phyloP scores from a whole-genome alignment of 2,888 invertebrate species.

The Pristionchus exspectatus region DNA sequence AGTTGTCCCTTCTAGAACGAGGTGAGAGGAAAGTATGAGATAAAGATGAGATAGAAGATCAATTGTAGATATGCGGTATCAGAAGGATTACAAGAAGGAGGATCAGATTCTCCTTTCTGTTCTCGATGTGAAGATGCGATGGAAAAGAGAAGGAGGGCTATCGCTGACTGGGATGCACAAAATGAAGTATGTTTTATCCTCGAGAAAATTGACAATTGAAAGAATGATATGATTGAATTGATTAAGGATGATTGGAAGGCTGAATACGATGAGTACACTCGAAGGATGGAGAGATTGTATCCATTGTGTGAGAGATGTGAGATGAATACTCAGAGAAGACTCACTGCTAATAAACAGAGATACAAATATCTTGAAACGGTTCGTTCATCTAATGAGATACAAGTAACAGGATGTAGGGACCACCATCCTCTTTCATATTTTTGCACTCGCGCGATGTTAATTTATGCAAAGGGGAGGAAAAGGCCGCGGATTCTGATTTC shows the following conservation, averaged over 20 bases:
- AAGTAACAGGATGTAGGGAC: not conserved
- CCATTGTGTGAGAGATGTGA: slow-evolving; percentile 67
- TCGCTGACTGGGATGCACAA: slow-evolving; percentile 65
- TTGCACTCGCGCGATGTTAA: no score
- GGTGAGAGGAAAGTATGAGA: not conserved
- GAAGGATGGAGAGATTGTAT: slow-evolving; percentile 64
- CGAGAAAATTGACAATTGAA: not conserved
- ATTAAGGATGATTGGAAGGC: slow-evolving; percentile 64
- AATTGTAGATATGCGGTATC: not conserved
- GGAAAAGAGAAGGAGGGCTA: slow-evolving; percentile 61
- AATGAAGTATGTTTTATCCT: slow-evolving; percentile 61
- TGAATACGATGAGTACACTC: slow-evolving; percentile 66
- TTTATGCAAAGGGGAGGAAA: no score
- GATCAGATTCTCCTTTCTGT: slow-evolving; percentile 62
- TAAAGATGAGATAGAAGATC: slow-evolving; percentile 2
- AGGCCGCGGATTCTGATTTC: no score
- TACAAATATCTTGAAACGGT: slow-evolving; percentile 41
- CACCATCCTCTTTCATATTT: no score
- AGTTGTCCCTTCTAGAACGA: not conserved
- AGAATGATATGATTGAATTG: no score
- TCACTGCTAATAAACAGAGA: slow-evolving; percentile 52
- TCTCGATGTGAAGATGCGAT: slow-evolving; percentile 65
- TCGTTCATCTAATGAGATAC: not conserved
- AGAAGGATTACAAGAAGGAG: not conserved
- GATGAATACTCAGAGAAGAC: slow-evolving; percentile 64